phyloP scores from a whole-genome alignment of 1,140 invertebrate genomes.

The Venustaconcha ellipsiformis region DNA sequence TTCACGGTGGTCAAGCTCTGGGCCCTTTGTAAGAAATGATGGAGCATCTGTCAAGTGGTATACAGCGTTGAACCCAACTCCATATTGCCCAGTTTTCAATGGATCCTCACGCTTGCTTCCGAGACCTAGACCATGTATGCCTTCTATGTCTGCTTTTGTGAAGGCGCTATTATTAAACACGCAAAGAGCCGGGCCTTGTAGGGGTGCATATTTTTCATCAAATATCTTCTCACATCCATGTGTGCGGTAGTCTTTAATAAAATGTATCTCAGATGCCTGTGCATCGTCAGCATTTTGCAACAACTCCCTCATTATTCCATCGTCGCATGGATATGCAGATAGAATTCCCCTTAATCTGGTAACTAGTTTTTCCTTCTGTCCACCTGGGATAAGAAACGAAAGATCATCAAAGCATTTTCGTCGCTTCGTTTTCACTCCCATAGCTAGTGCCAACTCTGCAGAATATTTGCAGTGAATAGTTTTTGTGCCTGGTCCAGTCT shows the following conservation, averaged over 20 bases:
- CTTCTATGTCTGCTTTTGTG: conserved; percentile 52
- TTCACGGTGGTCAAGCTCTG: conserved; percentile 35
- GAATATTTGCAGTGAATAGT: conserved; percentile 33
- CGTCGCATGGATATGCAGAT: conserved; percentile 52
- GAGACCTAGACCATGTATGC: conserved; percentile 54
- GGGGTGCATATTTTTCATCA: conserved; percentile 32
- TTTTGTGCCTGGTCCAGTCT: conserved; percentile 15
- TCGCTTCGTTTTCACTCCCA: conserved; percentile 43
- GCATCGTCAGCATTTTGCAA: conserved; percentile 70
- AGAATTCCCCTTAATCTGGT: conserved; percentile 55
- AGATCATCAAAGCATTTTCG: conserved; percentile 13
- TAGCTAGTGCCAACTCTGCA: conserved; percentile 3
- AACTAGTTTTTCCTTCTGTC: conserved; percentile 55
- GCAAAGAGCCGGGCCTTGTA: conserved; percentile 57
- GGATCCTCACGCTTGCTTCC: conserved; percentile 48
- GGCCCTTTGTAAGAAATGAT: conserved; percentile 51
- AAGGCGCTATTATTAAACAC: conserved; percentile 60
- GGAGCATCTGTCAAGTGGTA: conserved; percentile 63
- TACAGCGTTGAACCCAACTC: conserved; percentile 63
- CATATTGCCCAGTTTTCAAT: conserved; percentile 56
- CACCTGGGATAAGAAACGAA: conserved; percentile 35
- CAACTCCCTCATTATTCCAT: conserved; percentile 50
- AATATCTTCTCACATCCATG: conserved; percentile 36
- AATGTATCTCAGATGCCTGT: conserved; percentile 57
- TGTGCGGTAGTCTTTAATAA: conserved; percentile 52